These are phyloP conservation scores for Endomychus coccineus DNA, from an alignment of 2,888 invertebrate genomes.

Conservation along the genomic window DNA sequence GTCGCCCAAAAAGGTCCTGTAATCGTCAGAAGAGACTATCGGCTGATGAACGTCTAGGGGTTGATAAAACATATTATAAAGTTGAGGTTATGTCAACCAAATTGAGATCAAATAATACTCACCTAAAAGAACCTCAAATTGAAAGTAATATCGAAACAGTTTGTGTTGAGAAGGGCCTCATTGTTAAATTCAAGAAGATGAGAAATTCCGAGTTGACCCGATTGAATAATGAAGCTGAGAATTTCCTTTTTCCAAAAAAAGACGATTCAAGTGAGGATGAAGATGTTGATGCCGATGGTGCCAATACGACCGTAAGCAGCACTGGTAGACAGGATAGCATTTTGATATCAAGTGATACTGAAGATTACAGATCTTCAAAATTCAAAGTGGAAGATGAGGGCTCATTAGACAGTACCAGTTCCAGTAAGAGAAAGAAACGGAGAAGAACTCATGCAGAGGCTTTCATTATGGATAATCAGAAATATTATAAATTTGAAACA, in stretches of 20 bases:
- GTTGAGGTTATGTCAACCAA: conserved; percentile 65
- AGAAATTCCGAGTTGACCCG: conserved; percentile 66
- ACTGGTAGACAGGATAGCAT: conserved; percentile 9
- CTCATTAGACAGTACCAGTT: conserved; percentile 36
- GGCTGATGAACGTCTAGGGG: conserved; percentile 49
- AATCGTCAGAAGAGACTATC: conserved; percentile 37
- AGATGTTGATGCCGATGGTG: conserved; percentile 48
- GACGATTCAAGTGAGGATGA: conserved; percentile 38
- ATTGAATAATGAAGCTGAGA: conserved; percentile 78
- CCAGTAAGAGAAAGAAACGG: conserved; percentile 34
- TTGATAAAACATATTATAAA: conserved; percentile 57
- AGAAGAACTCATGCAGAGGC: conserved; percentile 52
- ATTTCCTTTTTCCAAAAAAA: conserved; percentile 74
- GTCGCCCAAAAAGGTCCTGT: conserved; percentile 36
- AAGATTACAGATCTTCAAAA: conserved; percentile 11
- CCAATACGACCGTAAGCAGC: conserved; percentile 34
- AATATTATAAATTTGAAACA: conserved; percentile 49
- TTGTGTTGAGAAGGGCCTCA: conserved; percentile 34
- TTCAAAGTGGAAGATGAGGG: conserved; percentile 32
- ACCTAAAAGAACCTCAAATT: conserved; percentile 17
- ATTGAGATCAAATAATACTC: conserved; percentile 46
- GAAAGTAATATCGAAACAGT: conserved; percentile 24
- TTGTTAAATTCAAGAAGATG: conserved; percentile 69
- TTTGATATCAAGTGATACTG: conserved; percentile 10
- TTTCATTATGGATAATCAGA: conserved; percentile 51